Conservation (phyloP, 37 sponge, comb jelly and placozoan species). For the Diacarnus erythraeanus region DNA sequence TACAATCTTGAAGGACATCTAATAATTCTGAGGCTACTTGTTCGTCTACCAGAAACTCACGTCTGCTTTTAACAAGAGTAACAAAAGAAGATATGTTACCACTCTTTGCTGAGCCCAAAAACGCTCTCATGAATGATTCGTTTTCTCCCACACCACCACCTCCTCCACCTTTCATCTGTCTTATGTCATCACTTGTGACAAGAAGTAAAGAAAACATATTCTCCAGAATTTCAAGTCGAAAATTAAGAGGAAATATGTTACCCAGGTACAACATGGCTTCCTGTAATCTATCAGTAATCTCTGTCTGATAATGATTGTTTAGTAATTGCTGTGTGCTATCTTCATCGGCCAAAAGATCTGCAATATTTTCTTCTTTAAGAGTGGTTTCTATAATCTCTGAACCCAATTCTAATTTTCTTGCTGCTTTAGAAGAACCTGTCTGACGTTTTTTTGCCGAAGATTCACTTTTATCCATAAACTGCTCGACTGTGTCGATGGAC, state of each 20-base stretch:
- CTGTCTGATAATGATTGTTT: neutral
- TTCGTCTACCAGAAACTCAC: constrained; percentile 57
- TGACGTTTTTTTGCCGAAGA: neutral
- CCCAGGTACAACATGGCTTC: constrained; percentile 68
- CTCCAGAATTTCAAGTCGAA: constrained; percentile 89
- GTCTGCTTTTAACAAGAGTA: constrained; percentile 39
- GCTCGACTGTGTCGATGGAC: neutral
- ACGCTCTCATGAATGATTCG: too few species aligned
- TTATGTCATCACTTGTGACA: constrained; percentile 67
- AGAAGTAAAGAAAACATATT: constrained; percentile 91
- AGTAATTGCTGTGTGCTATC: neutral
- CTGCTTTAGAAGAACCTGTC: neutral
- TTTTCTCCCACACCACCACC: neutral
- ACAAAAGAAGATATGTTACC: constrained; percentile 11
- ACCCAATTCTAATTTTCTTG: constrained; percentile 27
- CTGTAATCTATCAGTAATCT: constrained; percentile 46
- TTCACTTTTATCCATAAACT: neutral
- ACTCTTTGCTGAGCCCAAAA: neutral
- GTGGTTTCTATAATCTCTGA: neutral
- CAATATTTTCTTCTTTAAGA: neutral
- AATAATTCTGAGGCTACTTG: constrained; percentile 46
- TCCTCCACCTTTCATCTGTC: neutral
- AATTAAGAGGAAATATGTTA: constrained; percentile 65
- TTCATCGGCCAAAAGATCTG: neutral
- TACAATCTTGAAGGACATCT: constrained; percentile 63